Evolutionary conservation across 2,888 invertebrate species (phyloP).

Genomic region (Dione vanillae): DNA sequence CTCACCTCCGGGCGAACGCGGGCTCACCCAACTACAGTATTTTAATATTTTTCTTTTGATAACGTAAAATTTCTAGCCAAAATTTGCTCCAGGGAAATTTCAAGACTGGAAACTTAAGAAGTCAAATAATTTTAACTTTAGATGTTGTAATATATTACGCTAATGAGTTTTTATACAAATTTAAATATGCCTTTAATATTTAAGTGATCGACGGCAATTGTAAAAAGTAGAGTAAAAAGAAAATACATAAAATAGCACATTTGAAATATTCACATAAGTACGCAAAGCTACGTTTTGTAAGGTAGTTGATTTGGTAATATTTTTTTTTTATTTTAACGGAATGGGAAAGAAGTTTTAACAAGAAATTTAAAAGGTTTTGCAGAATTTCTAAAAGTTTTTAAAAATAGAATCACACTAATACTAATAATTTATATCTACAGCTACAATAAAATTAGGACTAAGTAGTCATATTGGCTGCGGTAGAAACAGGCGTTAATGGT

Average conservation of each 20-base stretch:
- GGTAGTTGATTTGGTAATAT: too few species aligned
- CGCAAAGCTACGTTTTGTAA: too few species aligned
- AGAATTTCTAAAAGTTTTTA: too few species aligned
- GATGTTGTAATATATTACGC: background rate
- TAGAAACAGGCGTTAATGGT: slow-evolving; percentile 60
- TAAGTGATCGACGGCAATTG: too few species aligned
- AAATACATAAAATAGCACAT: too few species aligned
- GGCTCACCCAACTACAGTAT: slow-evolving; percentile 19
- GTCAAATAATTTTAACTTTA: slow-evolving; percentile 16
- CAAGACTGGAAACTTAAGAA: slow-evolving; percentile 22
- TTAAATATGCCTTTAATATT: background rate
- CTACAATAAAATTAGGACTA: background rate
- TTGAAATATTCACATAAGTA: too few species aligned
- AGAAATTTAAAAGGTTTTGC: too few species aligned
- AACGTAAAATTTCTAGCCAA: slow-evolving; percentile 22
- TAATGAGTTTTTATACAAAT: background rate
- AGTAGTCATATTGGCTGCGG: slow-evolving; percentile 32
- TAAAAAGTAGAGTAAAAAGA: too few species aligned
- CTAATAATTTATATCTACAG: background rate
- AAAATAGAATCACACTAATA: too few species aligned
- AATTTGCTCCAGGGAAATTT: slow-evolving; percentile 33
- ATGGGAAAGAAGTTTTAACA: too few species aligned
- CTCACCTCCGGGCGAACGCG: slow-evolving; percentile 3
- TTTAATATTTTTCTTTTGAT: slow-evolving; percentile 32
- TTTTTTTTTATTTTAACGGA: too few species aligned